Conservation (phyloP, 2,888 invertebrate species). For the Agonum fuliginosum region DNA sequence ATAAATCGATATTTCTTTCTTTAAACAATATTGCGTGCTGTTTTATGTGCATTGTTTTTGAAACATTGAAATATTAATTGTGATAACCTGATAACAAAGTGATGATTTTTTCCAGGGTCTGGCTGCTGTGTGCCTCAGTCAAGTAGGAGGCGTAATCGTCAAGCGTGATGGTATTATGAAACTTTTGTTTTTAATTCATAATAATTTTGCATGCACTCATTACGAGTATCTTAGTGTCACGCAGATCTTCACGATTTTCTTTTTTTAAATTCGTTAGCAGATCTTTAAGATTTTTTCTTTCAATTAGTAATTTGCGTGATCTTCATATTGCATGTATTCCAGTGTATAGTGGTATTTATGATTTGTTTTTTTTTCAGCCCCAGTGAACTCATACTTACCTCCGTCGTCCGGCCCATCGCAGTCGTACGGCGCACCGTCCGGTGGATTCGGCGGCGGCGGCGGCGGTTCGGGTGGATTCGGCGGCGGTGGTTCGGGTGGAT, state of each 20-base stretch:
- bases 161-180: conserved; percentile 67
- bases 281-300: background rate
- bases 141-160: conserved; percentile 66
- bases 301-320: background rate
- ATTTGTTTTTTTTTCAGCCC: conserved; percentile 28
- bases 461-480: conserved; percentile 72
- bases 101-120: conserved; percentile 65
- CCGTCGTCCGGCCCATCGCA: conserved; percentile 65
- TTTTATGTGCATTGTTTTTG: no score
- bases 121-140: conserved; percentile 65
- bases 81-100: background rate
- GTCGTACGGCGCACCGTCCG: conserved; percentile 64
- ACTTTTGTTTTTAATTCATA: conserved; percentile 35
- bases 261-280: background rate
- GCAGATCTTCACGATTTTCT: background rate
- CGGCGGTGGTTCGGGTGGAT: conserved; percentile 70
- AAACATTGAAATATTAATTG: background rate
- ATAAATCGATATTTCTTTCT: no score
- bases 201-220: conserved; percentile 11
- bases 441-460: conserved; percentile 59
- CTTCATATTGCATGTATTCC: background rate
- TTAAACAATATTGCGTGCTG: no score
- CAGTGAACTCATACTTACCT: conserved; percentile 65
- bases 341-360: background rate
- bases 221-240: conserved; percentile 11